These are phyloP conservation scores for Kryptolebias marmoratus DNA, from an alignment of 2,113 vertebrate genomes.

Conservation along the genomic window DNA sequence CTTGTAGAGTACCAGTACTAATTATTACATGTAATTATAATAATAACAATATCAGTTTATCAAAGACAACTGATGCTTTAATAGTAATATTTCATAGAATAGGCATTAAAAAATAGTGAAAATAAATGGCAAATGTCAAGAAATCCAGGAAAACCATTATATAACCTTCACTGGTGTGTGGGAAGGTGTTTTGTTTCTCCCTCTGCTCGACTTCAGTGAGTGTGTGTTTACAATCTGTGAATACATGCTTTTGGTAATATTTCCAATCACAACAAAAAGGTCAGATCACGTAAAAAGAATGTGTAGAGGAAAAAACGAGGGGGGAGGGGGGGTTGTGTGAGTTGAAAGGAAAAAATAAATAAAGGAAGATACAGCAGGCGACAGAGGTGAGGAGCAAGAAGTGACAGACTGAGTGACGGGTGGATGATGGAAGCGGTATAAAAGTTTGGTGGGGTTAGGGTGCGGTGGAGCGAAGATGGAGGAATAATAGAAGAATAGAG, in stretches of 20 bases:
- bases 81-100: conserved; percentile 13
- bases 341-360: background rate
- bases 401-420: conserved; percentile 26
- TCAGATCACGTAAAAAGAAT: conserved; percentile 8
- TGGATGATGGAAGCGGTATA: conserved; percentile 19
- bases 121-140: conserved; percentile 52
- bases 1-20: background rate
- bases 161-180: conserved; percentile 60
- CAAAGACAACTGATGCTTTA: conserved; percentile 1
- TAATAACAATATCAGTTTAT: background rate
- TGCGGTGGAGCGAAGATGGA: conserved; percentile 38
- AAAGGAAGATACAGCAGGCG: background rate
- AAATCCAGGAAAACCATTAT: conserved; percentile 55
- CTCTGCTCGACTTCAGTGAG: conserved; percentile 13
- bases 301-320: conserved; percentile 5
- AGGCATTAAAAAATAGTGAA: conserved; percentile 23
- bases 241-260: conserved; percentile 40
- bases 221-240: conserved; percentile 30
- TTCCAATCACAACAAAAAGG: conserved; percentile 38
- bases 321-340: background rate
- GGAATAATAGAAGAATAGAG: conserved; percentile 53
- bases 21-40: background rate
- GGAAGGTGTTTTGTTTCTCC: conserved; percentile 62
- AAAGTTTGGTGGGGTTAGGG: conserved; percentile 24
- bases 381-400: conserved; percentile 13